Evolutionary conservation across 2,113 vertebrate species (phyloP).

Genomic region (Probosciger aterrimus): DNA sequence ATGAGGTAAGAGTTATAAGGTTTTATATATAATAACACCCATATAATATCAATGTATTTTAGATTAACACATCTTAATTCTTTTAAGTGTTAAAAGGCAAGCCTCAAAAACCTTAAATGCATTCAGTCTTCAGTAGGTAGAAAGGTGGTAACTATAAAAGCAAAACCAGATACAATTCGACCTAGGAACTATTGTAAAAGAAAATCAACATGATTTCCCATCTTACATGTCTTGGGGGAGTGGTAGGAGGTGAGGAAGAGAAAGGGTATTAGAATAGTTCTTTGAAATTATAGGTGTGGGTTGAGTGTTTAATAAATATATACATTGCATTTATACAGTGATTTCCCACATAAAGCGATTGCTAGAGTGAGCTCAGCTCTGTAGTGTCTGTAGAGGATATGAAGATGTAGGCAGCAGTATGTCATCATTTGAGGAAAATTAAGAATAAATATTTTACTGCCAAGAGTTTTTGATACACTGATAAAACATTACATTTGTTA

Average conservation of each 20-base stretch:
- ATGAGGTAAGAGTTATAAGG: background rate
- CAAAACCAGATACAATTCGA: background rate
- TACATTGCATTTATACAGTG: background rate
- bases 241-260: background rate
- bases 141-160: background rate
- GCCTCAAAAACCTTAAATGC: background rate
- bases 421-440: background rate
- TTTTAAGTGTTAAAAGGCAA: background rate
- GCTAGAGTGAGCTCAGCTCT: background rate
- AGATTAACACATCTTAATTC: background rate
- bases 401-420: background rate
- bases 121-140: background rate
- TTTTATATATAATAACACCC: background rate
- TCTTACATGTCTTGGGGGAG: background rate
- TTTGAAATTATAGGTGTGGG: background rate
- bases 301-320: background rate
- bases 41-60: background rate
- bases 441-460: background rate
- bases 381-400: background rate
- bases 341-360: background rate
- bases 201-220: background rate
- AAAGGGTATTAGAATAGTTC: rapidly evolving
- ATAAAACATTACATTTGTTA: background rate
- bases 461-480: background rate
- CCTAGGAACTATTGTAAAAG: background rate